Conservation (phyloP, 2,888 invertebrate genomes). For the Hydrotaea cyrtoneurina region DNA sequence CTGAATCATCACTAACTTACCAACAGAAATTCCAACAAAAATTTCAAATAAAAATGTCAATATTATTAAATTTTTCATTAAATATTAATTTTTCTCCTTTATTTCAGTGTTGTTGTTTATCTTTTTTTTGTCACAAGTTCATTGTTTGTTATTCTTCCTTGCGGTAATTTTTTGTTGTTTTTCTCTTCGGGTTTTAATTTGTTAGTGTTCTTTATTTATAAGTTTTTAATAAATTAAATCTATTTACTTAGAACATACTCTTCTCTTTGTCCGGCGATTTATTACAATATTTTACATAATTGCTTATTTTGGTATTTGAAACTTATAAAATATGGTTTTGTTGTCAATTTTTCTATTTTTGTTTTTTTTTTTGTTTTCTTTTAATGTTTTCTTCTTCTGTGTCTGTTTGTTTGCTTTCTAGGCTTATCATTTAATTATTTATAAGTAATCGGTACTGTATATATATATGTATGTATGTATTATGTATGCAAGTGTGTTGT, state of each 20-base stretch:
- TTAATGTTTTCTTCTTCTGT: conserved; percentile 19
- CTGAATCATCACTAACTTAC: too few relatives aligned
- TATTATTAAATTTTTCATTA: conserved; percentile 48
- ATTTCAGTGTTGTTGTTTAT: too few relatives aligned
- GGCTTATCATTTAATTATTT: conserved; percentile 30
- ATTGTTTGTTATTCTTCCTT: conserved; percentile 6
- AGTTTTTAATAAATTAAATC: conserved; percentile 67
- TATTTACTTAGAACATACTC: conserved; percentile 28
- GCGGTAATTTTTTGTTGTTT: conserved; percentile 63
- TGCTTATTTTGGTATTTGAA: conserved; percentile 58
- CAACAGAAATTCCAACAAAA: not conserved
- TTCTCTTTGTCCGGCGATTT: conserved; percentile 11
- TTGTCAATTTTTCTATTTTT: conserved; percentile 47
- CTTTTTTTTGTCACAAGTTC: not conserved
- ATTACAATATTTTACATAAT: conserved; percentile 66
- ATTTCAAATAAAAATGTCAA: conserved; percentile 16
- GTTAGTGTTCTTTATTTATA: not conserved
- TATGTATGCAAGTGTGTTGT: not conserved
- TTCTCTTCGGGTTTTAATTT: conserved; percentile 53
- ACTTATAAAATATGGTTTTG: conserved; percentile 52
- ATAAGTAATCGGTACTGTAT: conserved; percentile 63
- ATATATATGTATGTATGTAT: conserved; percentile 64
- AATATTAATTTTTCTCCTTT: conserved; percentile 64
- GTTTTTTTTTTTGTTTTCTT: conserved; percentile 27
- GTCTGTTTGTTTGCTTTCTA: conserved; percentile 30